Evolutionary conservation across 2,113 vertebrate species (phyloP).

Genomic region (Chascanopsetta lugubris): DNA sequence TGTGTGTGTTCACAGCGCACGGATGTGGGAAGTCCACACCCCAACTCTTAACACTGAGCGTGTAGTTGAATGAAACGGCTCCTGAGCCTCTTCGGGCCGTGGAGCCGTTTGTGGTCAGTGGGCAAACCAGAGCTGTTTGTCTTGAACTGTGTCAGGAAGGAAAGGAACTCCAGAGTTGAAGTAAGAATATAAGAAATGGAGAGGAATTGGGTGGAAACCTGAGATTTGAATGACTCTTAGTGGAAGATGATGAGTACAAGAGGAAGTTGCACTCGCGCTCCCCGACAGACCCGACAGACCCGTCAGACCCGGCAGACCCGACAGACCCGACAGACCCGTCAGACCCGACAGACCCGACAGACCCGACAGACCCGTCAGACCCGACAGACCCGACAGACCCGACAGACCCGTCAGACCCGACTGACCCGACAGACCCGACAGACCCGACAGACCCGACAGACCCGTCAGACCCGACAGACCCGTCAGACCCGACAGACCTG

Average conservation of each 20-base stretch:
- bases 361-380: slow-evolving; percentile 18
- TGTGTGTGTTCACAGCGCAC: slow-evolving; percentile 22
- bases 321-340: slow-evolving; percentile 20
- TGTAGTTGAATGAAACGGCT: slow-evolving; percentile 63
- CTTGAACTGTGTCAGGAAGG: slow-evolving; percentile 43
- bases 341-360: slow-evolving; percentile 18
- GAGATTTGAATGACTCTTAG: slow-evolving; percentile 9
- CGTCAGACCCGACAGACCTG: slow-evolving; percentile 20
- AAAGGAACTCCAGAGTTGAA: slow-evolving; percentile 10
- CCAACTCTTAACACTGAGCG: slow-evolving; percentile 55
- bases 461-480: slow-evolving; percentile 15
- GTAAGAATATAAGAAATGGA: not conserved
- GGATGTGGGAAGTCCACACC: slow-evolving; percentile 42
- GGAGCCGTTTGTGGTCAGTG: slow-evolving; percentile 55
- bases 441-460: slow-evolving; percentile 18
- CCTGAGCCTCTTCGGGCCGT: slow-evolving; percentile 57
- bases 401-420: too few relatives aligned
- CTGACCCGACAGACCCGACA: slow-evolving; percentile 17
- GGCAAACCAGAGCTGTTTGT: slow-evolving; percentile 61
- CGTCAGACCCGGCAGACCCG: too few relatives aligned
- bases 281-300: too few relatives aligned
- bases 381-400: slow-evolving; percentile 18
- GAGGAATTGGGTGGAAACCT: slow-evolving; percentile 3
- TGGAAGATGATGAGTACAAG: not conserved
- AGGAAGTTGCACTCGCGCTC: slow-evolving; percentile 15